Evolutionary conservation across 2,113 vertebrate species (phyloP), one percentile per base, ranked within the genome.

Genomic region (Donacobius atricapilla): DNA sequence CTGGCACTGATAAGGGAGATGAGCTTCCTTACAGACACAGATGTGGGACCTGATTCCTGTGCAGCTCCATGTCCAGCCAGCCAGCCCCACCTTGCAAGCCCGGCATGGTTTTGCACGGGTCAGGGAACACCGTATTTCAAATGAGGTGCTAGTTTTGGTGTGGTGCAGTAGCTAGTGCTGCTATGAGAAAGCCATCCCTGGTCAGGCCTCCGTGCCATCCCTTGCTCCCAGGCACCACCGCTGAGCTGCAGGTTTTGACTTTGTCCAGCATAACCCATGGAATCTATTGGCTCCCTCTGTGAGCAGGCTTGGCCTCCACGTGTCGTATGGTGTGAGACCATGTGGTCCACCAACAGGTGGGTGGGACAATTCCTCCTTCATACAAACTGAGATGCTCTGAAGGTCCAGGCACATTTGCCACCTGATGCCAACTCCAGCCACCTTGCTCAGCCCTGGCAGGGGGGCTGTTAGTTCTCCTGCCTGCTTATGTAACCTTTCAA

Each of bases 261-360:
- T 2, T 39, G n/a, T 58, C 78, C 47, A 42, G 0, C 15, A 13
- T 4, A 45, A 9, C 15, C 8, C 48, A 42, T n/a, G 23, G 54
- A 61, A 82, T 33, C 54, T 58, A 11, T 9, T 37, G 44, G 39
- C 31, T 61, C 24, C n/a, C 5, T 33, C 22, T 69, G 33, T 10
- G 9, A 86, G 35, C 50, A 44, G 6, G 4, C n/a, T 63, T 72
- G 45, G 68, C 31, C 35, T 65, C 11, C 3, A 9, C 0, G 0
- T n/a, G 16, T 47, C 57, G 42, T 3, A 0, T 4, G 1, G 16
- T 20, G 14, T 35, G 48, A 79, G 23, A 51, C 28, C 3, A 4
- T 60, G 31, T 15, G 31, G 33, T 47, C 30, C 63, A 17, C 2
- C 4, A 16, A 10, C 16, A 25, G 21, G 33, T 27, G 24, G 50